Base-by-base conservation (phyloP, 2,888 invertebrate species). In the Andrena haemorrhoa region DNA sequence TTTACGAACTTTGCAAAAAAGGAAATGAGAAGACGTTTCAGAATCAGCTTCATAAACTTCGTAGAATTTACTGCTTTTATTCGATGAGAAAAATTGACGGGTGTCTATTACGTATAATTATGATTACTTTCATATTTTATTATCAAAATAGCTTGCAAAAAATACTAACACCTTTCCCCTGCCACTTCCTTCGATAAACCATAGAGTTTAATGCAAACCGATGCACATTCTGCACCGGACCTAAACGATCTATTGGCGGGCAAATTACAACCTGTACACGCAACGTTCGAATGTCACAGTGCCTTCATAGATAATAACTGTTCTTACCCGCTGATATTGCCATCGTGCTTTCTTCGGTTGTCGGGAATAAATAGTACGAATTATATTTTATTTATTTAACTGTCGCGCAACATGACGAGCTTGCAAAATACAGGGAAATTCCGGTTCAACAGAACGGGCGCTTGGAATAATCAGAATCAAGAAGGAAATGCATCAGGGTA, bases 381-480 rank as follows among this genome's bases (percentile, higher is more conserved):
- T 61, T 58, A 5, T 8, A 56, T 4, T 73, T 58, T 69, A 53
- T 31, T 3, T 10, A 35, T 53, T 8, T 73, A 6, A 69, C 7
- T 63, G 20, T 66, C 35, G n/a, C 8, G n/a, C 2, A 66, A 76
- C 8, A 88, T 83, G 84, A 58, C 72, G 60, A 71, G 56, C 12
- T 71, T 87, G 26, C 74, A 74, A 72, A 93, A 93, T 75, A 93
- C 92, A 5, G 93, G 93, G 68, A 90, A 82, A 75, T 91, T 83
- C 83, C 89, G 88, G 33, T 78, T 89, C 0, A 89, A 91, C 4
- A 91, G 78, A 51, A 65, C 79, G 1, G 70, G 78, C 35, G 61
- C 68, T 2, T 86, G 84, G 65, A 89, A 85, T 80, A 73, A 86
- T 76, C 77, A 82, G 31, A 84, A 86, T 75, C 84, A 84, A 58